Evolutionary conservation across 2,888 invertebrate species (phyloP).

Genomic region (Seira musarum): DNA sequence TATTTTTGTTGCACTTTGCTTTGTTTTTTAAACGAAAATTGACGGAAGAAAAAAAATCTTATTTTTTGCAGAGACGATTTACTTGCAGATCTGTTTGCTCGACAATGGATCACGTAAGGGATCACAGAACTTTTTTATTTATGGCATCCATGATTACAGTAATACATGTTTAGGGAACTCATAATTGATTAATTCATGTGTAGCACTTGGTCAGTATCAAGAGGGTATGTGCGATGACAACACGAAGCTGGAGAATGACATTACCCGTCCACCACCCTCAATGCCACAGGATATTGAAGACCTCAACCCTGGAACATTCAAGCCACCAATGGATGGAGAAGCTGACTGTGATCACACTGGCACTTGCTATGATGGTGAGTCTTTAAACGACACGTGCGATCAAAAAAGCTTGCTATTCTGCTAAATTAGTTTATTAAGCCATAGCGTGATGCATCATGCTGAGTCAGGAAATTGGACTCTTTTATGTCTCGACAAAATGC

Average conservation of each 20-base stretch:
- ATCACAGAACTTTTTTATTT: no score
- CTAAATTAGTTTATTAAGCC: background rate
- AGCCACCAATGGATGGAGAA: constrained; percentile 64
- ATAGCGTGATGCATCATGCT: constrained; percentile 3
- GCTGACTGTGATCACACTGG: constrained; percentile 91
- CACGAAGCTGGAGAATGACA: constrained; percentile 70
- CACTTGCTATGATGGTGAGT: constrained; percentile 92
- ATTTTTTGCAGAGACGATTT: constrained; percentile 82
- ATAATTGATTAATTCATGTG: no score
- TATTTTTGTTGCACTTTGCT: no score
- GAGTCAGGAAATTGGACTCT: constrained; percentile 3
- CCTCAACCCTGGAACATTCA: constrained; percentile 65
- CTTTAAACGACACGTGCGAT: background rate
- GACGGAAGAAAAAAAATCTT: background rate
- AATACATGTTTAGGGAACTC: no score
- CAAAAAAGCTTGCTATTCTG: background rate
- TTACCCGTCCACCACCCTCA: constrained; percentile 51
- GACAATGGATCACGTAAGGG: no score
- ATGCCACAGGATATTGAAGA: constrained; percentile 58
- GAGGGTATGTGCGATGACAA: constrained; percentile 93
- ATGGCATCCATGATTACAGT: no score
- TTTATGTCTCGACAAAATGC: constrained; percentile 13
- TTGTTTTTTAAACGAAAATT: background rate
- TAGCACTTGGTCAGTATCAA: constrained; percentile 87
- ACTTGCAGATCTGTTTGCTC: constrained; percentile 92